Base-by-base conservation (phyloP, 2,888 invertebrate genomes). In the Lasioglossum leucozonium region DNA sequence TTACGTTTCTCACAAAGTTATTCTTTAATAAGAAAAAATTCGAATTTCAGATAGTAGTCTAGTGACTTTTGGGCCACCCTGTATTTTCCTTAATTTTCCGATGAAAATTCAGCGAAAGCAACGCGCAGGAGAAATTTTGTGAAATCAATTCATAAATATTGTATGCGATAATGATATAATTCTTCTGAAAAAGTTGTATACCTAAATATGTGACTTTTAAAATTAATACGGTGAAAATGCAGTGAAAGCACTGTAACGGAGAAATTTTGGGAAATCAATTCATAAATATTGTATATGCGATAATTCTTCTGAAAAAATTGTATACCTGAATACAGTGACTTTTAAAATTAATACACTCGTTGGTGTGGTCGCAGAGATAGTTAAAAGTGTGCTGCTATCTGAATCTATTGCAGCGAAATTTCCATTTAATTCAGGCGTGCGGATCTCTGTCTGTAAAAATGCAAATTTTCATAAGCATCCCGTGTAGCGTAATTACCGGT, bases 391-490 rank as follows among this genome's bases (percentile, higher is more conserved):
- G 5, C 2, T 62, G 5, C 16, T 8, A 6, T 62, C 13, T 1
- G n/a, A 55, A n/a, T n/a, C n/a, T 4, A n/a, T 11, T n/a, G 11
- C 22, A n/a, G 22, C 55, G 55, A 55, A 55, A 55, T 55, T 55
- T 55, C 11, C 55, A 18, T 30, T 62, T 62, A 62, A 62, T 62
- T 62, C 30, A 13, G 18, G 30, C 1, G 16, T 16, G 30, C 18
- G 8, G 16, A 30, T 62, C 62, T 30, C 62, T 30, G 62, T 62
- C 30, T 62, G 30, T 30, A 30, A 62, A 62, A 62, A 62, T 62
- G 62, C 82, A 82, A 82, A 72, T 85, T 75, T 83, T 67, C 62
- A 40, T 62, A 78, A 62, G 16, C 62, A 5, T n/a, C 55, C 4
- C n/a, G 22, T 3, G 55, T 8, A 30, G 62, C 30, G 16, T 26